A percentile compares a stretch with the other conserved stretches of the same genome.
These are phyloP conservation scores for Trogon surrucura DNA, from an alignment of 2,113 vertebrate species.

Conservation along the genomic window DNA sequence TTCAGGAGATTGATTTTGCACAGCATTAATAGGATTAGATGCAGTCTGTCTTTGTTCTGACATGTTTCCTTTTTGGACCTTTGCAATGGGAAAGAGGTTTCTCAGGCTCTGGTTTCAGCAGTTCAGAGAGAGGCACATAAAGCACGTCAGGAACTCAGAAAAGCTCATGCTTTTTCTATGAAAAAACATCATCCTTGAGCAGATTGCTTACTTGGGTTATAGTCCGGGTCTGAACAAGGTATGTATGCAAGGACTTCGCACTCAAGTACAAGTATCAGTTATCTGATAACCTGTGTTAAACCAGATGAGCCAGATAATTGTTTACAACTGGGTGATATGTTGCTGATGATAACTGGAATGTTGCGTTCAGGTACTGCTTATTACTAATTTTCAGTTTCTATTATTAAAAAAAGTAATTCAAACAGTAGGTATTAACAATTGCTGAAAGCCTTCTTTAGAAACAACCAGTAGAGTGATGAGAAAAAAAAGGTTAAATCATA, in stretches of 20 bases:
- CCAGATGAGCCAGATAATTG: rapidly evolving
- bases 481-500: neutral
- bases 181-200: neutral
- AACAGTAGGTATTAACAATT: neutral
- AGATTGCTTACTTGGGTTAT: neutral
- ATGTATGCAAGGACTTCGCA: neutral
- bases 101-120: neutral
- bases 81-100: neutral
- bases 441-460: neutral
- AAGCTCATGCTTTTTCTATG: neutral
- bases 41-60: neutral
- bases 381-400: neutral
- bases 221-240: neutral
- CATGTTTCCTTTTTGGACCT: neutral
- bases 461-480: neutral
- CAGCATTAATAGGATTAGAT: conserved; percentile 17
- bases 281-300: neutral
- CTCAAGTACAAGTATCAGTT: neutral
- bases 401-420: neutral
- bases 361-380: neutral
- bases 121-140: neutral
- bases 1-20: conserved; percentile 19
- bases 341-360: neutral
- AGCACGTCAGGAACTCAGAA: neutral
- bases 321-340: rapidly evolving